A percentile compares a stretch with the other conserved stretches of the same genome.
Conservation (phyloP, 2,888 invertebrate species). For the Trachelus iudaicus region DNA sequence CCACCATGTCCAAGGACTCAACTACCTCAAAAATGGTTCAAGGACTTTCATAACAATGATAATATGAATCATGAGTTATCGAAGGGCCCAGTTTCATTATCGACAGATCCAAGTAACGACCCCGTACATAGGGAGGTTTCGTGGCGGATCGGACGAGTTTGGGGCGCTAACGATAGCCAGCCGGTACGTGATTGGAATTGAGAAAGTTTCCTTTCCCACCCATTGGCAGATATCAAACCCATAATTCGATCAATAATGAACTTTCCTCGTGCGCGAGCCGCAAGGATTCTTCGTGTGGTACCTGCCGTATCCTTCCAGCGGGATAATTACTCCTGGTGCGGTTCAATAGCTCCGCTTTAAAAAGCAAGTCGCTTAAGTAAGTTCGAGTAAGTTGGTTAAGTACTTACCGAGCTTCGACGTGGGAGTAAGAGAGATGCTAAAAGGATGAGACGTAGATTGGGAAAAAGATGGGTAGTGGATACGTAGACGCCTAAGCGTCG, state of each 20-base stretch:
- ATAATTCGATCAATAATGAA: slow-evolving; percentile 21
- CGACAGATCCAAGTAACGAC: slow-evolving; percentile 23
- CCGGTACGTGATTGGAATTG: slow-evolving; percentile 49
- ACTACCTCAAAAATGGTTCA: too few species aligned
- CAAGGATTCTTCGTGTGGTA: neutral
- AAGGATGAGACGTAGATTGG: too few species aligned
- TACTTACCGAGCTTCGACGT: too few species aligned
- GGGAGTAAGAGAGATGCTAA: too few species aligned
- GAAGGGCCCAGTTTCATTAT: slow-evolving; percentile 25
- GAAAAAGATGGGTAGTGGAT: too few species aligned
- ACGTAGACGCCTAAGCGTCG: too few species aligned
- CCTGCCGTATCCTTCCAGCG: neutral
- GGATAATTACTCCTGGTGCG: too few species aligned
- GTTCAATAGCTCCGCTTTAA: too few species aligned
- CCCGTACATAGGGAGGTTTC: slow-evolving; percentile 10
- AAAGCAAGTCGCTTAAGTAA: too few species aligned
- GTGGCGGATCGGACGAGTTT: slow-evolving; percentile 22
- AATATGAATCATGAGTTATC: slow-evolving; percentile 4
- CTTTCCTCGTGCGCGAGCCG: slow-evolving; percentile 7
- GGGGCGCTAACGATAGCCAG: slow-evolving; percentile 47
- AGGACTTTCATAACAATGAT: too few species aligned
- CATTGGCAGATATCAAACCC: neutral
- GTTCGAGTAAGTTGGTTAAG: too few species aligned
- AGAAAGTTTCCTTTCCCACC: slow-evolving; percentile 29
- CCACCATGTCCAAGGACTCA: too few species aligned